A percentile compares a stretch with the other conserved stretches of the same genome.
These are phyloP conservation scores for Strigamia crassipes DNA, from an alignment of 2,888 invertebrate species.

Conservation along the genomic window DNA sequence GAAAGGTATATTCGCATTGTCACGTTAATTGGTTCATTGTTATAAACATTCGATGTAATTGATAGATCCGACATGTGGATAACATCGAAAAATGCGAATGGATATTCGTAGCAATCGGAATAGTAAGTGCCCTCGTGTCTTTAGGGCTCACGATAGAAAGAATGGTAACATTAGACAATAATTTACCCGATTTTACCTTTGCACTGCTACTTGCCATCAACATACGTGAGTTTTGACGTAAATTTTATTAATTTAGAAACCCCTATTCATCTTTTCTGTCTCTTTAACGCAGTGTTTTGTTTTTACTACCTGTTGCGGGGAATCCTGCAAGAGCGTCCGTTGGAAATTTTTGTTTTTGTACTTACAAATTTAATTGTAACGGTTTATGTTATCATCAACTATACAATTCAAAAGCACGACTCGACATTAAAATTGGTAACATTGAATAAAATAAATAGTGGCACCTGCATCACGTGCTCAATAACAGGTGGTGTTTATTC, in stretches of 20 bases:
- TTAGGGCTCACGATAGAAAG: not conserved
- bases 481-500: not conserved
- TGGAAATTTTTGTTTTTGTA: conserved; percentile 31
- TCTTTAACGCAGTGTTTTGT: not conserved
- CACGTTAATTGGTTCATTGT: not conserved
- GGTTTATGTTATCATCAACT: conserved; percentile 29
- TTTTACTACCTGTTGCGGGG: not conserved
- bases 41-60: not conserved
- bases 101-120: conserved; percentile 3
- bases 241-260: not conserved
- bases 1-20: not conserved
- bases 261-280: not conserved
- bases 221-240: not conserved
- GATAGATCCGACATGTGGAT: conserved; percentile 1
- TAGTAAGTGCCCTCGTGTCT: conserved; percentile 3
- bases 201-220: conserved; percentile 1
- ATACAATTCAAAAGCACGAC: not conserved
- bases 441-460: not conserved
- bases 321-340: conserved; percentile 15
- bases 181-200: conserved; percentile 8
- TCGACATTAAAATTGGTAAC: not conserved
- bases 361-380: conserved; percentile 36
- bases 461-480: not conserved
- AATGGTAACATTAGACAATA: not conserved
- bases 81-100: conserved; percentile 18